Conservation (phyloP, 2,888 invertebrate genomes). For the Dryobota labecula region DNA sequence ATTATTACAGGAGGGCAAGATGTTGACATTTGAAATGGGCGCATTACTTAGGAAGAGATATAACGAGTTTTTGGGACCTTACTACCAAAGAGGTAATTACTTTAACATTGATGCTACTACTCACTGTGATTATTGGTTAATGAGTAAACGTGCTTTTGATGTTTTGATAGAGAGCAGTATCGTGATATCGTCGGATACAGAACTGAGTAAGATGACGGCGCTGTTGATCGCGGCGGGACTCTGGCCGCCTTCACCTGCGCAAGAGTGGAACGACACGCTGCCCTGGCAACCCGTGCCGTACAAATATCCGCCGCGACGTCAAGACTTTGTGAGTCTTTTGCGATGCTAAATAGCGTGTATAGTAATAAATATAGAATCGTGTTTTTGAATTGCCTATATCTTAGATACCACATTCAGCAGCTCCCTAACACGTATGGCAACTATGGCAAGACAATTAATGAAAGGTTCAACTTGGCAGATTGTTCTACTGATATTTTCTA, state of each 20-base stretch:
- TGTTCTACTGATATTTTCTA: too few relatives aligned
- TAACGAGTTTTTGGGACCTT: slow-evolving; percentile 85
- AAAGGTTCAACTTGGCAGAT: too few relatives aligned
- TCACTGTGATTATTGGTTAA: not conserved
- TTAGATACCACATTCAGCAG: too few relatives aligned
- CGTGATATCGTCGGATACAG: slow-evolving; percentile 92
- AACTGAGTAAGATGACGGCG: slow-evolving; percentile 94
- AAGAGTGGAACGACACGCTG: slow-evolving; percentile 89
- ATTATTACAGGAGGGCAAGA: slow-evolving; percentile 88
- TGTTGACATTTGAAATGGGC: slow-evolving; percentile 90
- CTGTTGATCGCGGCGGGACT: slow-evolving; percentile 93
- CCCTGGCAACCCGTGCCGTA: slow-evolving; percentile 92
- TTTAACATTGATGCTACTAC: not conserved
- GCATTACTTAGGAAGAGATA: slow-evolving; percentile 89
- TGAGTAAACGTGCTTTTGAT: not conserved
- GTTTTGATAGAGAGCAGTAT: slow-evolving; percentile 76
- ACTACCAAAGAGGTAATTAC: slow-evolving; percentile 82
- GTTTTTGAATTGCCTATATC: too few relatives aligned
- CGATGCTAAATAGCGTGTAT: not conserved
- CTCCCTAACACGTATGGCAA: too few relatives aligned
- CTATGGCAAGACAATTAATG: too few relatives aligned
- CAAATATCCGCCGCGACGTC: slow-evolving; percentile 79
- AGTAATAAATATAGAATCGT: not conserved
- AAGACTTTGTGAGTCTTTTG: slow-evolving; percentile 82
- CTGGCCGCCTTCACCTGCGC: slow-evolving; percentile 90